Base-by-base conservation (phyloP, 2,113 vertebrate genomes). In the Pelecanoides urinatrix region DNA sequence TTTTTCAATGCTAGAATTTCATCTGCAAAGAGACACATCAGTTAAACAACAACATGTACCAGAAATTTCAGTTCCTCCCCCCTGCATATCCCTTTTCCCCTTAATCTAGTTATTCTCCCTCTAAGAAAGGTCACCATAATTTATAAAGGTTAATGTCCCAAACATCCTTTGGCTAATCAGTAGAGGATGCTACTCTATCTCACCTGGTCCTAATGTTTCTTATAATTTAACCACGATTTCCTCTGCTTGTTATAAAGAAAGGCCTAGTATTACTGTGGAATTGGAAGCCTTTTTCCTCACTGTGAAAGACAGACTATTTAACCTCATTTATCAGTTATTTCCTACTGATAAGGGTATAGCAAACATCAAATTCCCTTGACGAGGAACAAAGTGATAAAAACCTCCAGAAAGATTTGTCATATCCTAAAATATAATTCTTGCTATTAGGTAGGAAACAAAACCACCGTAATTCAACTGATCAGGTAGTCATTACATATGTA, bases 161-260 rank as follows among this genome's bases (percentile, higher is more conserved):
- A 86, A 83, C 61, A 94, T 92, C 90, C 85, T 95, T 72, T 78
- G 55, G 76, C 79, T 95, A 93, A 92, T 96, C 92, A 97, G 91
- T 45, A 95, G 83, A 76, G 47, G 87, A 95, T 94, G 94, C 52
- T 95, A 95, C 83, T 93, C 91, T 87, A 74, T 80, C 80, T 96
- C 81, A 97, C 87, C 87, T 96, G 92, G 49, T 70, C 76, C 81
- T 94, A 72, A 94, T 74, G 90, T 21, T 75, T 80, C 58, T 79
- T 91, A 55, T 86, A 81, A 94, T 91, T 87, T 68, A 86, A 84
- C 36, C 14, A 58, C 2, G 4, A 73, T 58, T 96, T 84, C 68
- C 58, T 86, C 79, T 63, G 38, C 38, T 82, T 66, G 61, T 72
- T 72, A 56, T 40, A 59, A 88, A 85, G 56, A 80, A 75, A 92